Percentiles rank a stretch among this genome's conserved stretches.
phyloP scores from a whole-genome alignment of 2,797 vertebrate species.

The Cossypha heuglini region DNA sequence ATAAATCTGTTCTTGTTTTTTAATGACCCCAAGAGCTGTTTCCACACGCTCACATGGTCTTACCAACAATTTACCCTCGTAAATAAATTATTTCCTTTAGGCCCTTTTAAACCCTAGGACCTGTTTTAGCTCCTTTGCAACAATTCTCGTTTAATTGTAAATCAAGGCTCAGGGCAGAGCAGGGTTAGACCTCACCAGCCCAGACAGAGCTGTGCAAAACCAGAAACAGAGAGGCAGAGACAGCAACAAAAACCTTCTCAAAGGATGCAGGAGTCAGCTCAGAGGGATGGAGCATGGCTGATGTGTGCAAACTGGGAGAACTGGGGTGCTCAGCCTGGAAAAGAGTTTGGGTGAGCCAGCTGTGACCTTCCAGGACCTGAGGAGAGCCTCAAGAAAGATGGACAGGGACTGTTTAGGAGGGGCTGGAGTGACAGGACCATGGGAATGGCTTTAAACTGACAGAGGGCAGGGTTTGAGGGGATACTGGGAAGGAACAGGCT shows the following conservation, averaged over 20 bases:
- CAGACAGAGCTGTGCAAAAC: neutral
- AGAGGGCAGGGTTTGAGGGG: rapidly evolving
- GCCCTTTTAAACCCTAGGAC: neutral
- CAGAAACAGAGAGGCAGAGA: neutral
- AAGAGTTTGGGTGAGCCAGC: neutral
- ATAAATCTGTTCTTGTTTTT: slow-evolving; percentile 31
- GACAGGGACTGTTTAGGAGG: neutral
- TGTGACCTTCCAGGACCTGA: neutral
- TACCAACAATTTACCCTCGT: slow-evolving; percentile 16
- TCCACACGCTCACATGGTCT: slow-evolving; percentile 2
- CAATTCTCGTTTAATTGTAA: neutral
- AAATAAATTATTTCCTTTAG: neutral
- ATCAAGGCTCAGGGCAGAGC: neutral
- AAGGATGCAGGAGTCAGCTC: neutral
- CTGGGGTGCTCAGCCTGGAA: neutral
- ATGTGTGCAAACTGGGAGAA: neutral
- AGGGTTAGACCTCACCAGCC: neutral
- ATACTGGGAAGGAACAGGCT: too few species aligned
- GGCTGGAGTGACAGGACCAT: neutral
- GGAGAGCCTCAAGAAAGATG: neutral
- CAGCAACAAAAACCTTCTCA: neutral
- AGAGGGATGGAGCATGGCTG: neutral
- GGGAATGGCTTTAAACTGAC: neutral
- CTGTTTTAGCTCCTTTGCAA: neutral
- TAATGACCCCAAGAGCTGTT: slow-evolving; percentile 29